Base-by-base conservation (phyloP, 2,888 invertebrate species). In the Melangyna quadrimaculata region DNA sequence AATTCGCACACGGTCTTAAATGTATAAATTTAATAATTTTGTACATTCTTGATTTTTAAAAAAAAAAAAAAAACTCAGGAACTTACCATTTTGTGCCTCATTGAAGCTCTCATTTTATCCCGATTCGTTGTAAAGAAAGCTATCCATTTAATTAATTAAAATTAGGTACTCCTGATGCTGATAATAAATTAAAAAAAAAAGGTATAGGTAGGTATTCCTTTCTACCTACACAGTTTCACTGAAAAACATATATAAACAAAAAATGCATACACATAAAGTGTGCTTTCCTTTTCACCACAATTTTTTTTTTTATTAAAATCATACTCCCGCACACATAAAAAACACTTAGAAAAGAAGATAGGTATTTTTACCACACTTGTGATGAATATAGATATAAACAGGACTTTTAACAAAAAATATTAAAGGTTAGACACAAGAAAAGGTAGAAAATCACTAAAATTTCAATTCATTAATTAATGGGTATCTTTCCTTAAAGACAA, bases 81-180 rank as follows among this genome's bases (percentile, higher is more conserved):
- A 74, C 84, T 80, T 40, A 84, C 84, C 84, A 84, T 84, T 69
- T 71, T n/a, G 75, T 61, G 51, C 40, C 40, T 63, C 61, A 84
- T 72, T 80, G 74, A 75, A 75, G n/a, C 19, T 37, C 53, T 27
- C 14, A 51, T 35, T 19, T 61, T 69, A 84, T 84, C 69, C 80
- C 32, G 14, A 53, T 71, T 72, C 71, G 74, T 75, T 53, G 67
- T 43, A 19, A 59, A 24, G 32, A 63, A 70, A 74, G 32, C 74
- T 74, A 78, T 83, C 79, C 78, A 78, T 35, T 61, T 10, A 55
- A 22, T 51, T 17, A 17, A 29, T 19, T 9, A 35, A 51, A 35
- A 22, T 29, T 63, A 40, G 22, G n/a, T n/a, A n/a, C n/a, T n/a
- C n/a, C n/a, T n/a, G n/a, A n/a, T 29, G 43, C 32, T 19, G n/a